These are phyloP conservation scores for Argya squamiceps DNA, from an alignment of 2,797 vertebrate genomes.

Conservation along the genomic window DNA sequence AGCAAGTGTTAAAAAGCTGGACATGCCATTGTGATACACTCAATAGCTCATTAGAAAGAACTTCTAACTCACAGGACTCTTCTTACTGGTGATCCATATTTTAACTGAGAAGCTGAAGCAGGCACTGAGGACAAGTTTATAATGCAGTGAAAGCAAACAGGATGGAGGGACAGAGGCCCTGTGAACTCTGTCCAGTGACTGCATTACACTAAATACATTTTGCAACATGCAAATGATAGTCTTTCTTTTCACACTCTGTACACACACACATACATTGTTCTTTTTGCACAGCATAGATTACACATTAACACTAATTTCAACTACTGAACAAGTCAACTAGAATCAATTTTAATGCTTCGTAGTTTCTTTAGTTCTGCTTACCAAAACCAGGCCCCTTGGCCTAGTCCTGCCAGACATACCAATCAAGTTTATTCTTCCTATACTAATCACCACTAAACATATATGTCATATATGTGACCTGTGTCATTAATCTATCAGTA, in stretches of 20 bases:
- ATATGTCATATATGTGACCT: not conserved
- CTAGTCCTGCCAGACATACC: not conserved
- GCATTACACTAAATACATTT: not conserved
- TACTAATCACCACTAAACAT: not conserved
- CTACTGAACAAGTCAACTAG: not conserved
- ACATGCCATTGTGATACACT: not conserved
- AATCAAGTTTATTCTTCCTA: not conserved
- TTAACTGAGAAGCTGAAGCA: not conserved
- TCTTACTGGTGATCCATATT: not conserved
- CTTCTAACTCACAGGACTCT: not conserved
- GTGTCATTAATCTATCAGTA: not conserved
- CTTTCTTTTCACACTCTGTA: not conserved
- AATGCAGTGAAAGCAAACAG: not conserved
- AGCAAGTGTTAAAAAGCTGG: not conserved
- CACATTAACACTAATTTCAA: not conserved
- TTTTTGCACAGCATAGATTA: not conserved
- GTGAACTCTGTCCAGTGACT: not conserved
- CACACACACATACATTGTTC: not conserved
- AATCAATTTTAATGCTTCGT: not conserved
- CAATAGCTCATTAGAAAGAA: not conserved
- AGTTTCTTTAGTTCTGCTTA: not conserved
- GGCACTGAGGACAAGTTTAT: not conserved
- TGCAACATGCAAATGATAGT: not conserved
- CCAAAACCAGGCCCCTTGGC: not conserved
- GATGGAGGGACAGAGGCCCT: not conserved